Conservation (phyloP, 2,888 invertebrate species). For the Thereva nobilitata region DNA sequence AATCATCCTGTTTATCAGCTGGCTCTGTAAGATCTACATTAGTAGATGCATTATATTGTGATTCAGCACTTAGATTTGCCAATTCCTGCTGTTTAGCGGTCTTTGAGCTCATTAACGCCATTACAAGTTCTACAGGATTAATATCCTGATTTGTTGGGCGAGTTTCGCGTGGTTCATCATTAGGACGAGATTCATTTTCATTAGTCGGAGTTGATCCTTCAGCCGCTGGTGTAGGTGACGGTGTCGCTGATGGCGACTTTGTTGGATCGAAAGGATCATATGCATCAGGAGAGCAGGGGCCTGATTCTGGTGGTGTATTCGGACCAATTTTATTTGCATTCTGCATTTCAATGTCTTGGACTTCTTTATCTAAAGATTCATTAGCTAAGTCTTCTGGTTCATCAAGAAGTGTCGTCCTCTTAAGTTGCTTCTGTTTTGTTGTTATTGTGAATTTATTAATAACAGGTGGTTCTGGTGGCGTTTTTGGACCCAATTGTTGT, state of each 20-base stretch:
- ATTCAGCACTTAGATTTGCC: slow-evolving; percentile 47
- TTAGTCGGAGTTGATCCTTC: slow-evolving; percentile 42
- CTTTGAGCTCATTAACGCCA: slow-evolving; percentile 62
- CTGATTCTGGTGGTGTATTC: slow-evolving; percentile 72
- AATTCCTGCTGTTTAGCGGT: slow-evolving; percentile 48
- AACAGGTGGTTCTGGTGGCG: slow-evolving; percentile 71
- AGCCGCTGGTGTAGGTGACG: slow-evolving; percentile 52
- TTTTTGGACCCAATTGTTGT: slow-evolving; percentile 68
- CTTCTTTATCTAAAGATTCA: slow-evolving; percentile 37
- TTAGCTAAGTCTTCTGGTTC: slow-evolving; percentile 60
- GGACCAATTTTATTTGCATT: slow-evolving; percentile 65
- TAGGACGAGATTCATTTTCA: slow-evolving; percentile 40
- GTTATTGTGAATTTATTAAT: slow-evolving; percentile 64
- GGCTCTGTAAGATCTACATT: slow-evolving; percentile 12
- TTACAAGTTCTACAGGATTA: slow-evolving; percentile 65
- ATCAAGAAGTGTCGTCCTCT: slow-evolving; percentile 68
- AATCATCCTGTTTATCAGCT: slow-evolving; percentile 40
- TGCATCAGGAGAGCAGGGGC: slow-evolving; percentile 76
- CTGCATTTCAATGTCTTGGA: slow-evolving; percentile 40
- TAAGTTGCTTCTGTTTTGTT: slow-evolving; percentile 59
- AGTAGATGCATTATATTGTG: slow-evolving; percentile 13
- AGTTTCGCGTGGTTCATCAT: slow-evolving; percentile 30
- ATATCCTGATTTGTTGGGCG: slow-evolving; percentile 56
- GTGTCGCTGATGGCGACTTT: slow-evolving; percentile 65
- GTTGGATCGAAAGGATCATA: slow-evolving; percentile 93